phyloP scores from a whole-genome alignment of 2,113 vertebrate species.

The Serilophus lunatus region DNA sequence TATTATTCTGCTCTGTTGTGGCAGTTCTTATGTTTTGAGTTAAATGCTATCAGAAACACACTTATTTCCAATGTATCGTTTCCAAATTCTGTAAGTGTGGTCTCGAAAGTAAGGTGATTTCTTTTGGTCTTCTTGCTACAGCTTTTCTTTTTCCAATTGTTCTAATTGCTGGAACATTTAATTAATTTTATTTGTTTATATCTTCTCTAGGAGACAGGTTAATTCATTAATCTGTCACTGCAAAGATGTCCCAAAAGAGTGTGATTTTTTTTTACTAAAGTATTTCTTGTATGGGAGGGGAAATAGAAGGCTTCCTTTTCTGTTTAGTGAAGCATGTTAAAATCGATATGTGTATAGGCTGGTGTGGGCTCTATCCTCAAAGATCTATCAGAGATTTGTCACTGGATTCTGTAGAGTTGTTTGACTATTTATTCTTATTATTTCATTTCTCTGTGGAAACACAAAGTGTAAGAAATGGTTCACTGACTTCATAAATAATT shows the following conservation, averaged over 20 bases:
- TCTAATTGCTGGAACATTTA: background rate
- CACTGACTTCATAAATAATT: background rate
- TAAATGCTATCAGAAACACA: background rate
- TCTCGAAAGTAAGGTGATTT: background rate
- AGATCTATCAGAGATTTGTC: background rate
- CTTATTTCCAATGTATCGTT: background rate
- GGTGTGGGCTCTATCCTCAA: background rate
- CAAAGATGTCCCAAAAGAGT: background rate
- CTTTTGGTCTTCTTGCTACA: background rate
- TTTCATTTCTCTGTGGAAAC: background rate
- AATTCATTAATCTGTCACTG: constrained; percentile 36
- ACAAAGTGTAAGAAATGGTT: background rate
- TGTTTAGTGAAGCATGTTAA: background rate
- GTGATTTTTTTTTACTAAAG: background rate
- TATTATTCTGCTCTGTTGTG: background rate
- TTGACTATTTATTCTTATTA: background rate
- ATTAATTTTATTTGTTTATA: constrained; percentile 44
- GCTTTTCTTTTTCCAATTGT: constrained; percentile 14
- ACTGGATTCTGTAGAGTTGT: background rate
- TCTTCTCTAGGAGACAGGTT: constrained; percentile 11
- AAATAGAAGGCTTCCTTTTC: background rate
- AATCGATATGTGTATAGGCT: background rate
- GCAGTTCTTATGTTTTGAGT: background rate
- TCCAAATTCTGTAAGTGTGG: background rate
- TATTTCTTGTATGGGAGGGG: background rate